phyloP scores from a whole-genome alignment of 2,797 vertebrate genomes.

The Sebastes baramenuke region DNA sequence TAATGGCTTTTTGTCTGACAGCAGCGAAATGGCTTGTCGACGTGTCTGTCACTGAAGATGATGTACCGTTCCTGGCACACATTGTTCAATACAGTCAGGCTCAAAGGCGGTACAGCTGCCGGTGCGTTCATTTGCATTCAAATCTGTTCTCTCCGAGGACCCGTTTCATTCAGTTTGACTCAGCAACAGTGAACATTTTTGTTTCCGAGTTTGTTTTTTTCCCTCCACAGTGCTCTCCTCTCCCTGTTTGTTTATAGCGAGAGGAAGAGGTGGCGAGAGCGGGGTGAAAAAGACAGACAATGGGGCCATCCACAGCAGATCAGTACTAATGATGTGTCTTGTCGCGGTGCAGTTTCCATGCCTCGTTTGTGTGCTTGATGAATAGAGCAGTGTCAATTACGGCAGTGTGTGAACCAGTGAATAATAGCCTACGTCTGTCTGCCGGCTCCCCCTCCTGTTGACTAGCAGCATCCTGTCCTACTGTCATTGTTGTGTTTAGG shows the following conservation, averaged over 20 bases:
- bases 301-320: constrained; percentile 39
- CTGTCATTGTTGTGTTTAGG: neutral
- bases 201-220: neutral
- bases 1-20: constrained; percentile 31
- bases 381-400: constrained; percentile 44
- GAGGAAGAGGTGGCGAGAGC: constrained; percentile 5
- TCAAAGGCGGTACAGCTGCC: constrained; percentile 29
- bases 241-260: constrained; percentile 19
- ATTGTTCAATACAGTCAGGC: constrained; percentile 12
- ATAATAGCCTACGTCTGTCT: constrained; percentile 15
- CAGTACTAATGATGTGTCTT: constrained; percentile 51
- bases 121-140: constrained; percentile 30
- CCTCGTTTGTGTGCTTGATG: constrained; percentile 49
- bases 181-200: constrained; percentile 11
- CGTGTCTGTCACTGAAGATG: constrained; percentile 47
- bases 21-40: constrained; percentile 36
- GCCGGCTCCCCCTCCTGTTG: constrained; percentile 38
- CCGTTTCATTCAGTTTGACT: constrained; percentile 18
- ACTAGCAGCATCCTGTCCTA: neutral
- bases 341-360: constrained; percentile 5
- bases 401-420: constrained; percentile 13
- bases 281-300: constrained; percentile 15
- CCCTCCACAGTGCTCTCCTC: neutral
- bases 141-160: constrained; percentile 15
- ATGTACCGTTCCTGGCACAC: constrained; percentile 28